Base-by-base conservation (phyloP, 2,113 vertebrate species). In the Centropristis striata region DNA sequence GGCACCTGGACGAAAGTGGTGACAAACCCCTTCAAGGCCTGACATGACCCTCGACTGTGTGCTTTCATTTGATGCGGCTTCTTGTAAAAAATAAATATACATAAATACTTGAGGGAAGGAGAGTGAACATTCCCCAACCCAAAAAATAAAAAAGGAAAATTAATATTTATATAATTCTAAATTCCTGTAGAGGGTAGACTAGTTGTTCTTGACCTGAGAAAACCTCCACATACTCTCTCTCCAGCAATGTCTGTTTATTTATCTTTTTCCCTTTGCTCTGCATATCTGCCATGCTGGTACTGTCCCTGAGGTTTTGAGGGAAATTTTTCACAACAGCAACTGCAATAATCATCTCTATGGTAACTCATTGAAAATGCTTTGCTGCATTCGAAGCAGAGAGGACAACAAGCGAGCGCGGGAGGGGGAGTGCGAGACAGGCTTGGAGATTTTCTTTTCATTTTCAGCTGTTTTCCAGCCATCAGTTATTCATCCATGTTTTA, bases 311-410 rank as follows among this genome's bases (percentile, higher is more conserved):
- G 80, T 84, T 81, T 81, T 63, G 60, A 83, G 78, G 28, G 59
- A 55, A 47, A 58, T 84, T 84, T 58, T 78, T 74, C 65, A 77
- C 44, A 84, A 80, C 77, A 68, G 72, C 61, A 59, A 81, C 75
- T 86, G 78, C 79, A 81, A 86, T 91, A 81, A 90, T 92, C 83
- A 89, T 84, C 64, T 78, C 87, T 77, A 84, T 88, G 80, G 83
- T 72, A 87, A 91, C 79, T 72, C 67, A n/a, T 42, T 60, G 65
- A 42, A 74, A 86, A 87, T 76, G 54, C 64, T 81, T 86, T 85
- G 71, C 80, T 55, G 85, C 67, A 69, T 85, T 88, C 28, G 55
- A 82, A 78, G 67, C 55, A 69, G 65, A 78, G 66, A 64, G 61
- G 54, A 80, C 54, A 82, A 86, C 78, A 78, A 87, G 79, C 37